These are phyloP conservation scores for Drosophila flavopinicola DNA, from an alignment of 2,888 invertebrate genomes.

Conservation along the genomic window DNA sequence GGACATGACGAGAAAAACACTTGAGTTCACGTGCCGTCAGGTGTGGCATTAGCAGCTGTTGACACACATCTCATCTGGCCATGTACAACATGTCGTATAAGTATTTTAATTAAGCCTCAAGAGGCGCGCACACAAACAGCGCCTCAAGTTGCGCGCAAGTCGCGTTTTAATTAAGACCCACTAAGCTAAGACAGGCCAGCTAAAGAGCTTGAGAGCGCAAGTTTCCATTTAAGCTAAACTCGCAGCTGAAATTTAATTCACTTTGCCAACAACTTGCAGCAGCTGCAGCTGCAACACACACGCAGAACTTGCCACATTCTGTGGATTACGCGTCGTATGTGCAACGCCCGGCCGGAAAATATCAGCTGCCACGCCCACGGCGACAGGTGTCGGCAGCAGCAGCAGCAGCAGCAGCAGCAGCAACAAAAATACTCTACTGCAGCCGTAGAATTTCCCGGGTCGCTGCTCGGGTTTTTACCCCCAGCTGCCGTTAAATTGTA, in stretches of 20 bases:
- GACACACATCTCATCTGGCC: slow-evolving; percentile 62
- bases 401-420: slow-evolving; percentile 26
- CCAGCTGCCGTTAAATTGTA: slow-evolving; percentile 44
- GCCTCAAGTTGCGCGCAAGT: slow-evolving; percentile 59
- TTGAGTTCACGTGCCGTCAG: slow-evolving; percentile 50
- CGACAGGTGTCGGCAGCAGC: slow-evolving; percentile 65
- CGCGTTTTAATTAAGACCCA: slow-evolving; percentile 74
- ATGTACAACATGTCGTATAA: slow-evolving; percentile 76
- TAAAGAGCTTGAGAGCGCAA: slow-evolving; percentile 49
- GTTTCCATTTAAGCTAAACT: slow-evolving; percentile 75
- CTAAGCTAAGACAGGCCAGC: slow-evolving; percentile 59
- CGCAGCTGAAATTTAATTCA: slow-evolving; percentile 72
- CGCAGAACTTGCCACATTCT: slow-evolving; percentile 24
- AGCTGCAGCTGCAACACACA: slow-evolving; percentile 63
- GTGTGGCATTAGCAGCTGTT: slow-evolving; percentile 74
- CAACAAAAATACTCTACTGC: slow-evolving; percentile 24
- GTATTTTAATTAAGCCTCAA: slow-evolving; percentile 80
- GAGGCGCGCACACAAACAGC: slow-evolving; percentile 62
- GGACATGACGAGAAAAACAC: slow-evolving; percentile 31
- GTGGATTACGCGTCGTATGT: slow-evolving; percentile 47
- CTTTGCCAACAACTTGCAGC: slow-evolving; percentile 70
- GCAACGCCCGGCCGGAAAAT: slow-evolving; percentile 50
- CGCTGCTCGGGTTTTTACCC: slow-evolving; percentile 34
- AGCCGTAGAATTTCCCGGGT: too few species aligned
- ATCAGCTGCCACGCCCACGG: slow-evolving; percentile 63